Conservation (phyloP, 1,140 invertebrate genomes). For the Atopsyche davidsoni region DNA sequence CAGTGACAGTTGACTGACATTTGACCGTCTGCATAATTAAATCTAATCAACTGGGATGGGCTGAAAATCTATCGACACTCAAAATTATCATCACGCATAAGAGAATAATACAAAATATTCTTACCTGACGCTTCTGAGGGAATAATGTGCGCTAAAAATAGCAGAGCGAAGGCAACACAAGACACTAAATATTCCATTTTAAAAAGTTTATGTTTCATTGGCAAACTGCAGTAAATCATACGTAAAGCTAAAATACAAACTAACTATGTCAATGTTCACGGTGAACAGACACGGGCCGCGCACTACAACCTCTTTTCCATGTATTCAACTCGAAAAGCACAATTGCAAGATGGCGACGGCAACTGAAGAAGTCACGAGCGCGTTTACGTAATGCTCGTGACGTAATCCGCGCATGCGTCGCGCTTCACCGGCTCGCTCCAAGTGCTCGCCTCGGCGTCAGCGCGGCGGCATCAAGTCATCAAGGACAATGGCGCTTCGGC, state of each 20-base stretch:
- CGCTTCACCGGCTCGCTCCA: neutral
- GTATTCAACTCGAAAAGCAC: slow-evolving; percentile 21
- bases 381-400: slow-evolving; percentile 27
- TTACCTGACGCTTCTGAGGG: slow-evolving; percentile 24
- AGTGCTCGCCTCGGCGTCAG: neutral
- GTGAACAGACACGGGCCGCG: slow-evolving; percentile 17
- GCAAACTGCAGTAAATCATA: slow-evolving; percentile 19
- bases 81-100: neutral
- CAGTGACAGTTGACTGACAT: slow-evolving; percentile 23
- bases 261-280: slow-evolving; percentile 21
- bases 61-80: neutral
- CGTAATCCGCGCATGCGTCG: slow-evolving; percentile 14
- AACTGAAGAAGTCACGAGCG: slow-evolving; percentile 28
- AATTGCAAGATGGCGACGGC: slow-evolving; percentile 26
- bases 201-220: slow-evolving; percentile 25
- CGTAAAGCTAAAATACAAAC: slow-evolving; percentile 22
- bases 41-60: slow-evolving; percentile 10
- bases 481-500: too few relatives aligned
- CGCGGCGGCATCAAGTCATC: neutral
- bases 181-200: slow-evolving; percentile 29
- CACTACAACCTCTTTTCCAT: slow-evolving; percentile 24
- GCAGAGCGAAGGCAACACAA: slow-evolving; percentile 24
- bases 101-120: slow-evolving; percentile 11
- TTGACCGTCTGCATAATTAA: slow-evolving; percentile 13
- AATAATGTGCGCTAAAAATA: slow-evolving; percentile 27